Conservation (phyloP, 2,113 vertebrate species). For the Cygnus buccinator region DNA sequence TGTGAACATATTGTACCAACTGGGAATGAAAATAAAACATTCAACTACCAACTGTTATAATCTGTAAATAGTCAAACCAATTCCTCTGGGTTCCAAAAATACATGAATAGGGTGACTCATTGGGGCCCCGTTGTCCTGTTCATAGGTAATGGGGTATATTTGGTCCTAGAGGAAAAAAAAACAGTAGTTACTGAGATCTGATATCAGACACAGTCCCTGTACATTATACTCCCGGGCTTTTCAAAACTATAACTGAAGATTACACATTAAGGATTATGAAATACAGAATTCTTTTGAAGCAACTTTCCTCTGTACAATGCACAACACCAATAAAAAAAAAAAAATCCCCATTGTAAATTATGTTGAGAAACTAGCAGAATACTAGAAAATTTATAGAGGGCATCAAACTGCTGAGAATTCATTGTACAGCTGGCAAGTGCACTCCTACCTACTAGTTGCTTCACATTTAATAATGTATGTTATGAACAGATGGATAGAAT, state of each 20-base stretch:
- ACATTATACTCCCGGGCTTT: constrained; percentile 22
- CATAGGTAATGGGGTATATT: constrained; percentile 63
- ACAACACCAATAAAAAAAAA: not conserved
- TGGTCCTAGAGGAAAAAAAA: not conserved
- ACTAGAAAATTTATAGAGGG: constrained; percentile 63
- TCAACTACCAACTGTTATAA: constrained; percentile 81
- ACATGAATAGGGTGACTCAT: constrained; percentile 67
- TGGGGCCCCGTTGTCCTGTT: constrained; percentile 46
- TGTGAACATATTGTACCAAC: constrained; percentile 83
- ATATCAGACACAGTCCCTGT: not conserved
- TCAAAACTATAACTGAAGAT: constrained; percentile 42
- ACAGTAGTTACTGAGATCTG: not conserved
- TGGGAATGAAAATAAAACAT: constrained; percentile 83
- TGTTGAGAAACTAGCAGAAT: constrained; percentile 48
- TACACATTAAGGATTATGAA: constrained; percentile 47
- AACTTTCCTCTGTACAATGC: constrained; percentile 43
- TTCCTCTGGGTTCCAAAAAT: constrained; percentile 75
- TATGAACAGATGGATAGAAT: constrained; percentile 76
- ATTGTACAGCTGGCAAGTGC: constrained; percentile 69
- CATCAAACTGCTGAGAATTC: constrained; percentile 66
- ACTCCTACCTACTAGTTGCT: constrained; percentile 72
- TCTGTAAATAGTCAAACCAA: constrained; percentile 77
- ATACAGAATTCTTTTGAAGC: constrained; percentile 30
- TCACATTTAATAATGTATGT: constrained; percentile 75
- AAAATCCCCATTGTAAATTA: not conserved